Evolutionary conservation across 92 coral and sea anemone species (phyloP), one percentile per base, ranked within the genome.

Genomic region (Virgularia gustaviana): DNA sequence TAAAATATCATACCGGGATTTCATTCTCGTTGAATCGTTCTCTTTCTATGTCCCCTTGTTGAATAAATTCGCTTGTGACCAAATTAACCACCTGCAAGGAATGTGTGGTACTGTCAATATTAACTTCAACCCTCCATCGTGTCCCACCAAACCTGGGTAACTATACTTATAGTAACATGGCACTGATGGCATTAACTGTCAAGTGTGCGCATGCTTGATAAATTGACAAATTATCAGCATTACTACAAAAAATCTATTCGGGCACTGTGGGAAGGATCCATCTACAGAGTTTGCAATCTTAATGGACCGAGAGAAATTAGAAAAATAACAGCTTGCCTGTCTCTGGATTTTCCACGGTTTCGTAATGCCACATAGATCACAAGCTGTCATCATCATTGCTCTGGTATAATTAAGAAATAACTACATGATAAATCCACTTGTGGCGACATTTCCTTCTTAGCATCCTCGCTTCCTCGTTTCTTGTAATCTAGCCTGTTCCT

Each of bases 351-450:
- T 91, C 99, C 99, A 94, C 2, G 99, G 99, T 65, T 94, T 94
- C 23, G 96, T 89, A 15, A 92, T 94, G 23, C 99, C 99, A 51
- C 87, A 86, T 32, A 94, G 75, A 72, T 94, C 99, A 55, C 99
- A 94, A 3, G 99, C 99, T 18, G 99, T 94, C 99, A 94, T 94
- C 99, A 94, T 84, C 99, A 94, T 94, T 28, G 90, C 96, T 66
- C 97, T 68, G 36, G 49, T 66, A 0, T 2, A 43, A 44, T 11
- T 6, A 1, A n/a, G 1, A 16, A 51, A 27, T 6, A n/a, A 4
- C 34, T 22, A 60, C 37, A 6, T 15, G 23, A 9, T 15, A 24
- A 9, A n/a, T 4, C 19, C 3, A 13, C 22, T n/a, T n/a, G n/a
- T n/a, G n/a, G n/a, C n/a, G n/a, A n/a, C n/a, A n/a, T n/a, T n/a